phyloP scores from a whole-genome alignment of 2,797 vertebrate genomes.

The Sebastiscus albofasciatus region DNA sequence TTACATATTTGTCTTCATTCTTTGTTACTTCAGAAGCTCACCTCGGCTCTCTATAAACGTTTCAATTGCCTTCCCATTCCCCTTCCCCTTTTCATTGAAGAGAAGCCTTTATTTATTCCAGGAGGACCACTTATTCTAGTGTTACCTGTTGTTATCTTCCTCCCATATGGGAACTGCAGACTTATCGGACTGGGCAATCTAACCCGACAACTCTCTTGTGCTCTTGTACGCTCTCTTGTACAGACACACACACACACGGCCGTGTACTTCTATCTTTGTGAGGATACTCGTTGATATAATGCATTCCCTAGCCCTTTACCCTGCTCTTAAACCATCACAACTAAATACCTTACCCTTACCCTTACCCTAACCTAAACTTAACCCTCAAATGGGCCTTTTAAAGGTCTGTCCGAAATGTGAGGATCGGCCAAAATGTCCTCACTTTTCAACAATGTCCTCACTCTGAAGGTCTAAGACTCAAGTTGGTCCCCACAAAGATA shows the following conservation, averaged over 20 bases:
- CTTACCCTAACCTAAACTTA: neutral
- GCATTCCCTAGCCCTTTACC: too few species aligned
- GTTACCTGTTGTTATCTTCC: slow-evolving; percentile 79
- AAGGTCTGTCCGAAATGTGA: too few species aligned
- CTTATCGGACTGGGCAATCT: slow-evolving; percentile 81
- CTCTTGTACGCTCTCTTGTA: slow-evolving; percentile 41
- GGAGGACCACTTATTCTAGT: slow-evolving; percentile 82
- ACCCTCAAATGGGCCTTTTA: too few species aligned
- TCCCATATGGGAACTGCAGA: slow-evolving; percentile 79
- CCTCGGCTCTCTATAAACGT: slow-evolving; percentile 35
- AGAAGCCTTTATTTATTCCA: slow-evolving; percentile 75
- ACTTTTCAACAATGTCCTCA: too few species aligned
- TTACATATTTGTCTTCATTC: neutral
- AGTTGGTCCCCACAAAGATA: too few species aligned
- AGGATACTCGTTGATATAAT: too few species aligned
- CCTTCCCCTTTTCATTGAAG: slow-evolving; percentile 58
- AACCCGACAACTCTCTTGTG: slow-evolving; percentile 73
- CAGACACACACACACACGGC: neutral
- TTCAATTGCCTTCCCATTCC: slow-evolving; percentile 52
- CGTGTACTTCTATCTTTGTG: too few species aligned
- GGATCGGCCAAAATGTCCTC: too few species aligned
- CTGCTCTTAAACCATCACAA: neutral
- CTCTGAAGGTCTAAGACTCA: too few species aligned
- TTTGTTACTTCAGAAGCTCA: slow-evolving; percentile 10
- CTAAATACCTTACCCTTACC: too few species aligned